A percentile compares a stretch with the other conserved stretches of the same genome.
phyloP scores from a whole-genome alignment of 2,888 invertebrate species.

The Drosophila buzzatii region DNA sequence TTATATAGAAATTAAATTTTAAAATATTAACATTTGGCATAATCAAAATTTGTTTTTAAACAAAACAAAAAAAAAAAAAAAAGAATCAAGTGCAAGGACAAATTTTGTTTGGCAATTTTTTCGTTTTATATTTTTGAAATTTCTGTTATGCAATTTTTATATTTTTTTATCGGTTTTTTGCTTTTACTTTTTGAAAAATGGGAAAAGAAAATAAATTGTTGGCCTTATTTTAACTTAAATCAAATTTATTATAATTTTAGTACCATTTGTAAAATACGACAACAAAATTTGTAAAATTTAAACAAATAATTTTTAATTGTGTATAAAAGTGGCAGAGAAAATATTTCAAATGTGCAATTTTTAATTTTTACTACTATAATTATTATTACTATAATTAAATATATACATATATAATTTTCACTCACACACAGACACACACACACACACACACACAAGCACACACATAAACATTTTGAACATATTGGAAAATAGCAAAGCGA shows the following conservation, averaged over 20 bases:
- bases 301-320: constrained; percentile 56
- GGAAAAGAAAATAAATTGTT: constrained; percentile 53
- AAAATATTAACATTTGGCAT: constrained; percentile 38
- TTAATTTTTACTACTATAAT: constrained; percentile 51
- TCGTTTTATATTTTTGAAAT: constrained; percentile 38
- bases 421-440: constrained; percentile 31
- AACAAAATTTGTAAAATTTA: constrained; percentile 46
- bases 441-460: constrained; percentile 1
- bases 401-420: constrained; percentile 47
- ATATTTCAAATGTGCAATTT: constrained; percentile 75
- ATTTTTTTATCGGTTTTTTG: constrained; percentile 37
- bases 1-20: constrained; percentile 41
- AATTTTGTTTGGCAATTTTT: constrained; percentile 40
- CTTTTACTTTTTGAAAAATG: constrained; percentile 47
- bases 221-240: constrained; percentile 78
- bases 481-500: constrained; percentile 29
- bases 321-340: constrained; percentile 56
- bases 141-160: constrained; percentile 46
- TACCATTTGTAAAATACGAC: constrained; percentile 56
- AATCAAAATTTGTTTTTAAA: constrained; percentile 65
- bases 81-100: constrained; percentile 46
- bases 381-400: constrained; percentile 38
- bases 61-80: constrained; percentile 41
- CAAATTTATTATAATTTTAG: constrained; percentile 76
- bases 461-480: constrained; percentile 58